A percentile compares a stretch with the other conserved stretches of the same genome.
Conservation (phyloP, 2,113 vertebrate species). For the Chloropsis hardwickii region DNA sequence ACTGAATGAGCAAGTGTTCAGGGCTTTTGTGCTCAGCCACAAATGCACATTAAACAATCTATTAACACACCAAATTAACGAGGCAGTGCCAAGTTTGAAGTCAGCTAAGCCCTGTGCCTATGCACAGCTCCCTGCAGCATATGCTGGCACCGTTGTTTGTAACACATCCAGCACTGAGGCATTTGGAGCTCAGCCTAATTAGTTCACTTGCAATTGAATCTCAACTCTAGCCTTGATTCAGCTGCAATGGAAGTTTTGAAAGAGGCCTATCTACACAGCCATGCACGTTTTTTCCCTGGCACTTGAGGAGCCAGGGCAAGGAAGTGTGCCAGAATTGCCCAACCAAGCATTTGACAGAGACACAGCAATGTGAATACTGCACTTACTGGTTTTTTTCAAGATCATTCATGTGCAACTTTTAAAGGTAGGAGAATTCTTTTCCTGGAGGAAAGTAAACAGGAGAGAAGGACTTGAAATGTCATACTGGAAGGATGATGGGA, state of each 20-base stretch:
- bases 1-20: background rate
- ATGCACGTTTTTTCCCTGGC: background rate
- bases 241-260: slow-evolving; percentile 9
- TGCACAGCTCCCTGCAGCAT: background rate
- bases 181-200: slow-evolving; percentile 54
- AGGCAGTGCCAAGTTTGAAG: slow-evolving; percentile 1
- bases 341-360: slow-evolving; percentile 6
- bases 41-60: slow-evolving; percentile 16
- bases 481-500: background rate
- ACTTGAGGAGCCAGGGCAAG: background rate
- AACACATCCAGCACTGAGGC: background rate
- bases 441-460: background rate
- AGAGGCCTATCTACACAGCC: background rate
- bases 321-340: slow-evolving; percentile 23
- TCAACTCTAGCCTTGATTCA: slow-evolving; percentile 18
- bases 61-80: slow-evolving; percentile 47
- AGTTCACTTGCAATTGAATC: slow-evolving; percentile 38
- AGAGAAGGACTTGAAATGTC: background rate
- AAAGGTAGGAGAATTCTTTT: background rate
- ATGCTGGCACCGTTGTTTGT: background rate
- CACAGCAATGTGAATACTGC: background rate
- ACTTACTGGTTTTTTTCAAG: background rate
- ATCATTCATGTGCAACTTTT: slow-evolving; percentile 5
- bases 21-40: background rate
- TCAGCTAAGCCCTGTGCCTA: background rate